These are phyloP conservation scores for Ashinkailepas kermadecensis DNA, from an alignment of 2,888 invertebrate genomes.

Conservation along the genomic window DNA sequence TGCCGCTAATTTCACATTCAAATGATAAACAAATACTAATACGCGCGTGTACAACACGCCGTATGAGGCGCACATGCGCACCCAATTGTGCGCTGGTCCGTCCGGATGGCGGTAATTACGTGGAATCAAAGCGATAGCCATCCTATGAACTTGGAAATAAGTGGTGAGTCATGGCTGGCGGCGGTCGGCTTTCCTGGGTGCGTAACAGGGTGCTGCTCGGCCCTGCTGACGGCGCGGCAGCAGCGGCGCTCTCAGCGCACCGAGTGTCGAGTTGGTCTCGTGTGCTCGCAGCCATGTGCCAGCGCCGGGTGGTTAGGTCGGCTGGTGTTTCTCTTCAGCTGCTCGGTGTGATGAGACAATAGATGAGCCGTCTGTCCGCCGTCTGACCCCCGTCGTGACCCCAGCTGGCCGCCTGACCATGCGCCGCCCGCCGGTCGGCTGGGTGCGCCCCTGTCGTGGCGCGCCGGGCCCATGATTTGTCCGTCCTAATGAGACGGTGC, in stretches of 20 bases:
- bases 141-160: conserved; percentile 13
- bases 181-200: conserved; percentile 11
- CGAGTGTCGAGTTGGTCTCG: no score
- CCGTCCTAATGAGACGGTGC: conserved; percentile 21
- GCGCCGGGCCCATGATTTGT: conserved; percentile 1
- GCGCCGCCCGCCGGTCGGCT: neutral
- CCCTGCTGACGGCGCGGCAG: neutral
- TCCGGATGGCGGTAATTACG: neutral
- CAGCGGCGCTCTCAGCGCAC: neutral
- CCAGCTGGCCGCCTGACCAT: no score
- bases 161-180: neutral
- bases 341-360: no score
- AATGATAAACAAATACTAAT: conserved; percentile 13
- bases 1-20: conserved; percentile 1
- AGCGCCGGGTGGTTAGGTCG: no score
- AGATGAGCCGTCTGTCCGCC: no score
- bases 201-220: conserved; percentile 6
- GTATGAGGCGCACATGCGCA: neutral
- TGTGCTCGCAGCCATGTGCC: no score
- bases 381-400: no score
- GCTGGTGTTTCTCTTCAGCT: no score
- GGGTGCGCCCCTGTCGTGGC: neutral
- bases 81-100: neutral
- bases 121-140: conserved; percentile 18
- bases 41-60: conserved; percentile 5